Base-by-base conservation (phyloP, 2,888 invertebrate genomes). In the Sipha maydis region DNA sequence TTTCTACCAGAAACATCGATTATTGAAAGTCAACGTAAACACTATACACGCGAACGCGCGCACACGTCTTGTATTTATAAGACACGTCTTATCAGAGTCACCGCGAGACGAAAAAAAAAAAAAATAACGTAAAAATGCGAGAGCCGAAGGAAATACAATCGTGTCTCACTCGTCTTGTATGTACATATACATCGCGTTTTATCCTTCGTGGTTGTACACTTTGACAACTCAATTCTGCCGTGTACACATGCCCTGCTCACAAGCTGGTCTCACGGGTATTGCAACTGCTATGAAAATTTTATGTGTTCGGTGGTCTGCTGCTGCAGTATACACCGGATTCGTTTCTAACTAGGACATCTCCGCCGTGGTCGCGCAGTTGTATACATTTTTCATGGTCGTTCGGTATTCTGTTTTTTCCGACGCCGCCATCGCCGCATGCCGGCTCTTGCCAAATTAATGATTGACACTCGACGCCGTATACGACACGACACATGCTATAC, bases 381-480 rank as follows among this genome's bases (percentile, higher is more conserved):
- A 85, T 85, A 85, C 69, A 85, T 85, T 78, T 85, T 85, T 85
- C 85, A 85, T 85, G 85, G 85, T 85, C 78, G 85, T 85, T 85
- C 78, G 85, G 85, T 85, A 85, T 85, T 85, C 85, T 54, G 77
- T 85, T 85, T 85, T 85, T 69, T 71, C 31, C n/a, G 34, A 5
- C 54, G n/a, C 56, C 21, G n/a, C 71, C 31, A 56, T 54, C n/a
- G n/a, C n/a, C n/a, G n/a, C n/a, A n/a, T n/a, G 38, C 76, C 34
- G 34, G 41, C 14, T 69, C n/a, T 77, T 85, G 85, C 85, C 85
- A 69, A 85, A 85, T 85, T 85, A 85, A 85, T 78, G 85, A 85
- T 85, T 85, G 85, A 85, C 85, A 85, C 85, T 78, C 67, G 73
- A 31, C 41, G 77, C 14, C 75, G 84, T 76, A 67, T 67, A 38